phyloP scores from a whole-genome alignment of 2,888 invertebrate species.

The Pecten maximus region DNA sequence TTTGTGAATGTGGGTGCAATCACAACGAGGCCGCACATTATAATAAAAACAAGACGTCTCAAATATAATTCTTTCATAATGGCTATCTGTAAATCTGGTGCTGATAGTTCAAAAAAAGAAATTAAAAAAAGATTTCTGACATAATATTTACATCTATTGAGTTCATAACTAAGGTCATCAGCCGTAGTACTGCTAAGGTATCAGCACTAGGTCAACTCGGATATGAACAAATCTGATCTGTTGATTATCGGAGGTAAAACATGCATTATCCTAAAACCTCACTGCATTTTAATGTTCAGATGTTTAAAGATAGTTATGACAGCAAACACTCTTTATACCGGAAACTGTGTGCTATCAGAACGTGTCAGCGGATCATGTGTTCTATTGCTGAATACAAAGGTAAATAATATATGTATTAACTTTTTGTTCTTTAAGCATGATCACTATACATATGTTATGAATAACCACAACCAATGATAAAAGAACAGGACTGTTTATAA shows the following conservation, averaged over 20 bases:
- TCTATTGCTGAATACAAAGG: no score
- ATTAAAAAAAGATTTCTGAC: neutral
- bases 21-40: neutral
- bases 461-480: neutral
- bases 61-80: neutral
- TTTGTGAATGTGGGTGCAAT: conserved; percentile 22
- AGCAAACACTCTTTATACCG: neutral
- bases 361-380: neutral
- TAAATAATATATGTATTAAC: no score
- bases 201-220: no score
- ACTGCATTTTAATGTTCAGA: no score
- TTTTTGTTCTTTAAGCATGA: neutral
- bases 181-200: no score
- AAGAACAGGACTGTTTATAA: neutral
- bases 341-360: neutral
- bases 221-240: no score
- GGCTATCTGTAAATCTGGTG: neutral
- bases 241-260: no score
- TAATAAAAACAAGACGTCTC: neutral
- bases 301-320: neutral
- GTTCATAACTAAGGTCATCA: no score
- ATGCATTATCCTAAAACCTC: no score
- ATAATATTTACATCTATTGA: neutral
- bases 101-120: neutral
- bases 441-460: neutral